Evolutionary conservation across 2,797 vertebrate genomes (phyloP), one percentile per base, ranked within the genome.

Genomic region (Rhinatrema bivittatum): DNA sequence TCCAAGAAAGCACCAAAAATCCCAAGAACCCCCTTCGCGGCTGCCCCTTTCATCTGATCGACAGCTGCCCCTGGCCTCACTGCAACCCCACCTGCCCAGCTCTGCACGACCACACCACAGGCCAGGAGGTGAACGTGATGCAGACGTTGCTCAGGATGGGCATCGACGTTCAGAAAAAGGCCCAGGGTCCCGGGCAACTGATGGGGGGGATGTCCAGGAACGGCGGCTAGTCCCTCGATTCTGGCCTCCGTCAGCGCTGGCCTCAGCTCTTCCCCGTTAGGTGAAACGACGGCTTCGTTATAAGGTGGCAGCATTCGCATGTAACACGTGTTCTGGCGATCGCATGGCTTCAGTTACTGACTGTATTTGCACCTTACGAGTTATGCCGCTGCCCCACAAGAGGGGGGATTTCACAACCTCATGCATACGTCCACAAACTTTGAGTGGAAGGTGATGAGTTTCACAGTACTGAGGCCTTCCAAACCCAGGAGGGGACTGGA

Each of bases 11-110:
- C 32, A 74, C 46, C 15, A 84, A 79, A 17, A 84, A 80, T 67
- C 82, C 78, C 59, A 81, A 73, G 51, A 77, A 74, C 1, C 62
- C 74, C 2, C 39, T 77, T 10, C 87, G 82, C 64, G 83, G 85
- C 12, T 91, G 87, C 38, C 80, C 86, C 34, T 89, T 84, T 53
- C 77, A 88, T 57, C 66, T 90, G 32, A 62, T 90, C 19, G 87
- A 90, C 58, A 78, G 57, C 42, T 90, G 88, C 54, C 86, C 83
- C 24, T 76, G 68, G 81, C 86, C 86, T 14, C 87, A 91, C 54
- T 91, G 87, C 58, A 90, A 91, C 66, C 87, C 88, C 34, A 89
- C 84, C 32, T 91, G 88, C 48, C 85, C 87, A 2, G 66, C 76
- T 11, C 63, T 90, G 52, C 71, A 86, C 21, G 81, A 89, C 46